A percentile compares a stretch with the other conserved stretches of the same genome.
Conservation (phyloP, 2,888 invertebrate genomes). For the Idaea biselata region DNA sequence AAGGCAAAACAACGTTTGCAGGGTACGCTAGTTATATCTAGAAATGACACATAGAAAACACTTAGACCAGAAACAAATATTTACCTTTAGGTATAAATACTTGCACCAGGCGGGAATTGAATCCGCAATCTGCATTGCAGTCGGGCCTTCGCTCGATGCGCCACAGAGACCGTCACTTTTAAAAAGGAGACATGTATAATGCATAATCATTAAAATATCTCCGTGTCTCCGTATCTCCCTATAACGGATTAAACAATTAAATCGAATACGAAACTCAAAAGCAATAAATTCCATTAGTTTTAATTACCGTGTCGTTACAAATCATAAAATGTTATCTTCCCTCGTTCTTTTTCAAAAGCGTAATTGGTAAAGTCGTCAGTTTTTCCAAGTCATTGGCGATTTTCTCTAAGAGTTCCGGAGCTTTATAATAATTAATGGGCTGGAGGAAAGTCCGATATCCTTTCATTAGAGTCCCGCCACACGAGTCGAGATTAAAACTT, state of each 20-base stretch:
- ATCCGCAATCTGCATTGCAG: too few species aligned
- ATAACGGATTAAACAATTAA: neutral
- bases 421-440: slow-evolving; percentile 79
- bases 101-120: too few species aligned
- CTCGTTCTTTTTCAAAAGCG: slow-evolving; percentile 51
- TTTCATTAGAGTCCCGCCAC: slow-evolving; percentile 74
- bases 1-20: too few species aligned
- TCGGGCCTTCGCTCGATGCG: too few species aligned
- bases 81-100: too few species aligned
- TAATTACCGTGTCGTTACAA: slow-evolving; percentile 27
- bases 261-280: neutral
- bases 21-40: too few species aligned
- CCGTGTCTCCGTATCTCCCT: neutral
- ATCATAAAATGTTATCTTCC: slow-evolving; percentile 45
- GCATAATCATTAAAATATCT: neutral
- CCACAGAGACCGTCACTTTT: too few species aligned
- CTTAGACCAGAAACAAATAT: too few species aligned
- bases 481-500: slow-evolving; percentile 75
- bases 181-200: too few species aligned
- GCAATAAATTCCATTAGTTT: slow-evolving; percentile 10
- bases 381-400: slow-evolving; percentile 73
- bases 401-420: slow-evolving; percentile 58
- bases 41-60: too few species aligned
- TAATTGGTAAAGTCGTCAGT: slow-evolving; percentile 66
- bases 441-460: slow-evolving; percentile 76